Base-by-base conservation (phyloP, 2,797 vertebrate genomes). In the Danio jaintianensis region DNA sequence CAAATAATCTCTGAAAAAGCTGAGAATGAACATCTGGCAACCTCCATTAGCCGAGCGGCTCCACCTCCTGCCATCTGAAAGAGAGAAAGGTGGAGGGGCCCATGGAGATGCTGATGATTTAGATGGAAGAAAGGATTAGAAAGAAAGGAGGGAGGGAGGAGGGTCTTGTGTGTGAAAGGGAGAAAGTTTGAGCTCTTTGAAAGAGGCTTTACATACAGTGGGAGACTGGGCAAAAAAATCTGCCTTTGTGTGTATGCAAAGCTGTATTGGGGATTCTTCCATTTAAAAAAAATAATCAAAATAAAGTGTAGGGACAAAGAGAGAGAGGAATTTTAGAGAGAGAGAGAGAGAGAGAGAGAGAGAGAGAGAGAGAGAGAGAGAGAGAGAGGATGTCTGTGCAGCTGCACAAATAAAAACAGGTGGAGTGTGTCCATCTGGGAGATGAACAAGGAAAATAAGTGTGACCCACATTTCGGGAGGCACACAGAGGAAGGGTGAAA, bases 351-450 rank as follows among this genome's bases (percentile, higher is more conserved):
- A 50, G 50, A 67, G 69, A 80, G 66, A 87, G 86, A 85, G 89
- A 78, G 42, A 50, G 50, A 67, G 69, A 80, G 66, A 87, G 87
- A 29, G 29, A 80, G 58, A 63, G 66, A 75, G 71, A 50, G 50
- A 67, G 69, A 80, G 66, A 87, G 86, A 85, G 89, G 85, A 89
- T 80, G 73, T 70, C 82, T 64, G 13, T 53, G 47, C 90, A 91
- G 90, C 91, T 92, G 90, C 75, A 86, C 73, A 83, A 76, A 88
- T 82, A 81, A 89, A 86, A 91, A 86, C 88, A 91, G 85, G 83
- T 89, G 88, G 84, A 85, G 68, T 59, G 62, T 63, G 81, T 89
- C 85, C 87, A 87, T 85, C 82, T 64, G 75, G 73, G 74, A 56
- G 53, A 77, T 53, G 79, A 61, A 82, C 73, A 73, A 81, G 64